phyloP scores from a whole-genome alignment of 2,113 vertebrate genomes.

The Globicephala melas region DNA sequence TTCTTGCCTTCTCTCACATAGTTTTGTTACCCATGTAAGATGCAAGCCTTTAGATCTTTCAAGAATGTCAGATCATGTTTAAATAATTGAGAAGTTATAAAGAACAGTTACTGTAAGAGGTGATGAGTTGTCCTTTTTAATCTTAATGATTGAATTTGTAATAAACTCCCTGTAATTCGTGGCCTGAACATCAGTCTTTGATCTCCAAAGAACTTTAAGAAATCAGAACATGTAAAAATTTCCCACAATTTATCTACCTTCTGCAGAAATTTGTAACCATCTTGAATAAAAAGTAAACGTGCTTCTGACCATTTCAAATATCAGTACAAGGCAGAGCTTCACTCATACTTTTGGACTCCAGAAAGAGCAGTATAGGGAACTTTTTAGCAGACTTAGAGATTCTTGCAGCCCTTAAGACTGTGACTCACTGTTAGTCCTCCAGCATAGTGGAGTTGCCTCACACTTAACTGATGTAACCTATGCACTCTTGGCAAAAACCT shows the following conservation, averaged over 20 bases:
- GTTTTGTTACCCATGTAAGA: background rate
- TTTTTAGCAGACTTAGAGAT: background rate
- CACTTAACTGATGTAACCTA: background rate
- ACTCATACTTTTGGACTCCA: background rate
- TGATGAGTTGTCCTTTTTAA: background rate
- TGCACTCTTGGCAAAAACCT: background rate
- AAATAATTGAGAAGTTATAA: background rate
- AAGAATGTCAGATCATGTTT: background rate
- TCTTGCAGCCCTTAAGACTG: background rate
- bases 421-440: background rate
- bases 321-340: background rate
- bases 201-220: background rate
- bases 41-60: background rate
- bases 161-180: background rate
- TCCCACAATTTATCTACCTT: background rate
- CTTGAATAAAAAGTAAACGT: background rate
- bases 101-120: background rate
- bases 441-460: background rate
- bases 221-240: background rate
- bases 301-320: background rate
- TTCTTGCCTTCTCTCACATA: background rate
- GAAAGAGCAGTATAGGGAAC: background rate
- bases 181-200: background rate
- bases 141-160: background rate
- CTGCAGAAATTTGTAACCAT: background rate